Evolutionary conservation across 1,140 invertebrate genomes (phyloP).

Genomic region (Brachionus asplanchnoidis): DNA sequence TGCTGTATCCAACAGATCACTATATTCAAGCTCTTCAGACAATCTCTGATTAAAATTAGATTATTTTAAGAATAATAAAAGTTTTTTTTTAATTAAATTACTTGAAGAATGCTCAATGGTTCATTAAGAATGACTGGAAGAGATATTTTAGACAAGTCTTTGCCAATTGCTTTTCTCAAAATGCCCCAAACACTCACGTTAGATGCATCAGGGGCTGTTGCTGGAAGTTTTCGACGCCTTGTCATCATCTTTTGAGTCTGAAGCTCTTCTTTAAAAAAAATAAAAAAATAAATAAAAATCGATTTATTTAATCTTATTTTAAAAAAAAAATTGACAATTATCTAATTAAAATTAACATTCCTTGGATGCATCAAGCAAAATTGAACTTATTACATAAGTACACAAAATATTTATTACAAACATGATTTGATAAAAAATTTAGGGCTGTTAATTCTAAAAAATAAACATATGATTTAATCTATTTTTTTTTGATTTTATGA

Average conservation of each 20-base stretch:
- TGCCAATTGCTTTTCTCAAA: constrained; percentile 71
- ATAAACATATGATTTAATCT: neutral
- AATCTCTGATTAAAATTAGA: constrained; percentile 45
- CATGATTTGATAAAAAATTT: neutral
- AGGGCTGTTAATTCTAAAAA: neutral
- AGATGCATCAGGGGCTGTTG: constrained; percentile 67
- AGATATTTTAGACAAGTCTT: constrained; percentile 59
- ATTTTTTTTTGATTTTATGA: neutral
- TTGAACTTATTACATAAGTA: neutral
- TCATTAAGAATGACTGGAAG: constrained; percentile 58
- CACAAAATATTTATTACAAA: neutral
- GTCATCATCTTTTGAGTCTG: constrained; percentile 57
- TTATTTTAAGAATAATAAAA: constrained; percentile 44
- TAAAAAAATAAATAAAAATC: neutral
- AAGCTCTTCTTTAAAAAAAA: constrained; percentile 25
- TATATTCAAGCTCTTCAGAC: constrained; percentile 57
- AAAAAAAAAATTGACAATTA: neutral
- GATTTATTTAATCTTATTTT: neutral
- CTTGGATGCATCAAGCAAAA: neutral
- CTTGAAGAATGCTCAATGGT: constrained; percentile 52
- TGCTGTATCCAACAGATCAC: constrained; percentile 54
- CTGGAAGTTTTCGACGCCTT: constrained; percentile 68
- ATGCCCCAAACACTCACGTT: constrained; percentile 74
- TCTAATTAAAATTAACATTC: constrained; percentile 7
- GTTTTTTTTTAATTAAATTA: neutral